Conservation (phyloP, 2,888 invertebrate genomes). For the Anarsia innoxiella region DNA sequence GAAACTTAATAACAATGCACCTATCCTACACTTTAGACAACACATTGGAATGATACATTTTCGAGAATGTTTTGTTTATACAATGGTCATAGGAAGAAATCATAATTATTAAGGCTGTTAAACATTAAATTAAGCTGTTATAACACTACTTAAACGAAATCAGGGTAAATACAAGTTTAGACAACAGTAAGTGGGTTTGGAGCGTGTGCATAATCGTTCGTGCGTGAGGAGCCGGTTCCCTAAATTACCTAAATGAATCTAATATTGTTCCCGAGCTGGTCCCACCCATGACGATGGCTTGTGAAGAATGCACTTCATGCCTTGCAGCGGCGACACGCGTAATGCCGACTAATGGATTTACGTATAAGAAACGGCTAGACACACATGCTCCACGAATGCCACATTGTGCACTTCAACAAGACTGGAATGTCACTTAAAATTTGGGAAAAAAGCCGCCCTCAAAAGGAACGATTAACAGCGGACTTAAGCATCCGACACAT, state of each 20-base stretch:
- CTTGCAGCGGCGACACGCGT: conserved; percentile 24
- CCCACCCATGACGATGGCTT: conserved; percentile 75
- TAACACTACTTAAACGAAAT: conserved; percentile 22
- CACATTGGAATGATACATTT: conserved; percentile 74
- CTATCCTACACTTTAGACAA: conserved; percentile 70
- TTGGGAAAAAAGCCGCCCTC: conserved; percentile 58
- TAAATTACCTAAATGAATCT: conserved; percentile 65
- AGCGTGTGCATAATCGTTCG: conserved; percentile 54
- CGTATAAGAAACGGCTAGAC: conserved; percentile 23
- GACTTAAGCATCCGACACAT: conserved; percentile 29
- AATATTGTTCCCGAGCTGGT: conserved; percentile 75
- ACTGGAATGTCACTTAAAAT: conserved; percentile 71
- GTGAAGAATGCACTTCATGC: conserved; percentile 49
- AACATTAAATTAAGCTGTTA: conserved; percentile 19
- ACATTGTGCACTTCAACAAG: conserved; percentile 64
- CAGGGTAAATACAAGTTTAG: conserved; percentile 26
- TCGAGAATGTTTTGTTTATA: conserved; percentile 66
- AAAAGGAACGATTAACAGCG: conserved; percentile 31
- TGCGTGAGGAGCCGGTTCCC: conserved; percentile 48
- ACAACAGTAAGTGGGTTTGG: conserved; percentile 24
- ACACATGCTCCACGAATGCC: conserved; percentile 42
- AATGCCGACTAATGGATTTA: no score
- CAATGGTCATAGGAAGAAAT: conserved; percentile 25
- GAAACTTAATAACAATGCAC: conserved; percentile 57
- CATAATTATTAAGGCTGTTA: conserved; percentile 19